These are phyloP conservation scores for Cyphomyrus plagiostoma DNA, from an alignment of 2,113 vertebrate species.

Conservation along the genomic window DNA sequence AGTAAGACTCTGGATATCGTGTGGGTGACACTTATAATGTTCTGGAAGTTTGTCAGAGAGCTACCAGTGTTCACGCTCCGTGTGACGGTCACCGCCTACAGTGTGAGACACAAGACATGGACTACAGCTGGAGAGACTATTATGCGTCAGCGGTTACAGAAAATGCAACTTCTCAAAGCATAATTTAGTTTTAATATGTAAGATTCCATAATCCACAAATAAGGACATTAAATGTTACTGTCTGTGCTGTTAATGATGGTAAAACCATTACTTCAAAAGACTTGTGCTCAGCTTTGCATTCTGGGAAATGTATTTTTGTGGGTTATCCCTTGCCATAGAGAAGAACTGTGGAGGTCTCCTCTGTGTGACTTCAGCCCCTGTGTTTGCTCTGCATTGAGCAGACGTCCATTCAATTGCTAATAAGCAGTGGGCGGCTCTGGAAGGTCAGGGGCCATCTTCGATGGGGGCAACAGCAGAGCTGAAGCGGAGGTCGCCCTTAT, in stretches of 20 bases:
- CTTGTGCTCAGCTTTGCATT: constrained; percentile 46
- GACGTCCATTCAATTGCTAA: constrained; percentile 80
- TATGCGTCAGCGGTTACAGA: not conserved
- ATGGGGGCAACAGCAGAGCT: constrained; percentile 74
- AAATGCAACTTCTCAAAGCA: not conserved
- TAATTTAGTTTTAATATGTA: not conserved
- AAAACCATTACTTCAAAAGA: not conserved
- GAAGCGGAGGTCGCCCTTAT: constrained; percentile 81
- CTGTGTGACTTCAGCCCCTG: constrained; percentile 61
- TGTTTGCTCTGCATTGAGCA: constrained; percentile 62
- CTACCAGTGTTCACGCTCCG: not conserved
- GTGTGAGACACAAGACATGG: not conserved
- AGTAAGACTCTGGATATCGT: not conserved
- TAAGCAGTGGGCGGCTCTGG: constrained; percentile 72
- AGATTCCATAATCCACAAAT: not conserved
- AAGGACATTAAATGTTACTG: not conserved
- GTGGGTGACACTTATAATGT: not conserved
- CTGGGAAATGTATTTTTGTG: constrained; percentile 57
- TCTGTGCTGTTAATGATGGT: not conserved
- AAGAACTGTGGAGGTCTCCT: constrained; percentile 40
- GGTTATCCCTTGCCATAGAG: not conserved
- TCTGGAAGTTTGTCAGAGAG: not conserved
- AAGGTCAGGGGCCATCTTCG: constrained; percentile 75
- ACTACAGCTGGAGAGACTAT: not conserved
- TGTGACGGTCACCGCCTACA: not conserved